phyloP scores from a whole-genome alignment of 92 coral and sea anemone species.

The Palythoa heliodiscus region DNA sequence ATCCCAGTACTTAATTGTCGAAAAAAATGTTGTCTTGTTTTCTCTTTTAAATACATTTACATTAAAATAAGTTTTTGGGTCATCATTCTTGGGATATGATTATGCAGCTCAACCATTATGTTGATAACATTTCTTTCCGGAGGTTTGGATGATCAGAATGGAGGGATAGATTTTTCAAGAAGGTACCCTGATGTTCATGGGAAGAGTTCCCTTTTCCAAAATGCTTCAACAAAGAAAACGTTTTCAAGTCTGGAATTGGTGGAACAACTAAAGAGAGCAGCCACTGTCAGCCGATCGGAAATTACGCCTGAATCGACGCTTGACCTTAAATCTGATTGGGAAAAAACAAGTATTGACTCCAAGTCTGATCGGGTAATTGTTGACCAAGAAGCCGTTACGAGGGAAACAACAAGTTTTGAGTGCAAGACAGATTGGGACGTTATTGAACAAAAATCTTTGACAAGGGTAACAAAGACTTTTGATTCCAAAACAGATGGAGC shows the following conservation, averaged over 20 bases:
- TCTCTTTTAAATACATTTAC: too few relatives aligned
- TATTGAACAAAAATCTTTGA: slow-evolving; percentile 11
- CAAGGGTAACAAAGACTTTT: slow-evolving; percentile 7
- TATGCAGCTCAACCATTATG: neutral
- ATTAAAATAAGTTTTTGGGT: neutral
- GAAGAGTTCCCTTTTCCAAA: neutral
- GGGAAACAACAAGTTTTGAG: neutral
- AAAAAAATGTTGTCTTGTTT: too few relatives aligned
- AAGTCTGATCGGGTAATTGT: neutral
- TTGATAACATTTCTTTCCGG: neutral
- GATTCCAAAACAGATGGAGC: neutral
- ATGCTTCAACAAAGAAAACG: neutral
- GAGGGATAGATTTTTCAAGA: neutral
- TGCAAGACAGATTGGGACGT: neutral
- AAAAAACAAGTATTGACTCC: neutral
- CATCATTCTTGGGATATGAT: neutral
- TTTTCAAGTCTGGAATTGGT: slow-evolving; percentile 33
- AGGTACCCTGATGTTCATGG: neutral
- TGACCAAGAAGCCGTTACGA: neutral
- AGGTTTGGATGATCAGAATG: slow-evolving; percentile 7
- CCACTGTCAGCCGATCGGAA: slow-evolving; percentile 40
- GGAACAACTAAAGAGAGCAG: slow-evolving; percentile 25
- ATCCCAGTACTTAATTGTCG: too few relatives aligned
- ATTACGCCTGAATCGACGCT: neutral
- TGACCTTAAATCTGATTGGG: neutral